A percentile compares a stretch with the other conserved stretches of the same genome.
These are phyloP conservation scores for Mastigias papua DNA, from an alignment of 30 jellyfish, hydroid and myxozoan genomes.

Conservation along the genomic window DNA sequence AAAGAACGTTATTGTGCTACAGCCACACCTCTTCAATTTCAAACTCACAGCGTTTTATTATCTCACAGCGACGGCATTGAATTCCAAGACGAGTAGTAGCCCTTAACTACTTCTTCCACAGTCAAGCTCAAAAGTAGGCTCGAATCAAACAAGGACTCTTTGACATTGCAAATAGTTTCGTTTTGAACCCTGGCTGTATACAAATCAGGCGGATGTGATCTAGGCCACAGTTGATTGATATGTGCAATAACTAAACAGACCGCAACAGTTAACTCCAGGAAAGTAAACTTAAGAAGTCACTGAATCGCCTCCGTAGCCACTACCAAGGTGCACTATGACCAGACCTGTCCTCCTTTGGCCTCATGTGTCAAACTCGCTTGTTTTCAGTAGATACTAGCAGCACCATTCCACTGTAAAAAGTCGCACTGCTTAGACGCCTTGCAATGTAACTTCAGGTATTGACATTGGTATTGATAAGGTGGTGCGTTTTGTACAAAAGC, in stretches of 20 bases:
- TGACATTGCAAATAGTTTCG: neutral
- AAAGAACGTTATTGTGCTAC: neutral
- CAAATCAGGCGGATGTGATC: conserved; percentile 1
- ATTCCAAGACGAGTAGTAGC: neutral
- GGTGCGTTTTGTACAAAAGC: neutral
- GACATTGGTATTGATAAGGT: neutral
- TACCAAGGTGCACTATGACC: neutral
- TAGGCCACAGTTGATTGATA: neutral
- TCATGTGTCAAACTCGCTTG: too few relatives aligned
- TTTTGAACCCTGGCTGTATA: neutral
- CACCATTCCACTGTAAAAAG: too few relatives aligned
- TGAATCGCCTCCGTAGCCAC: neutral
- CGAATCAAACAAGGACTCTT: neutral
- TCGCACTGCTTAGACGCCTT: too few relatives aligned
- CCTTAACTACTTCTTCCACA: too few relatives aligned
- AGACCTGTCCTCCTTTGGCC: neutral
- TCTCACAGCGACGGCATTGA: neutral
- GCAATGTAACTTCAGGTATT: too few relatives aligned
- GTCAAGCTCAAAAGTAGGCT: too few relatives aligned
- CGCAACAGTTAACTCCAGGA: neutral
- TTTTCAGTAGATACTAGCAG: too few relatives aligned
- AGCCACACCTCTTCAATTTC: neutral
- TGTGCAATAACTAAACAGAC: neutral
- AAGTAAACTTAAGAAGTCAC: neutral
- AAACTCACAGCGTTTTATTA: neutral